Evolutionary conservation across 2,797 vertebrate genomes (phyloP).

Genomic region (Todus mexicanus): DNA sequence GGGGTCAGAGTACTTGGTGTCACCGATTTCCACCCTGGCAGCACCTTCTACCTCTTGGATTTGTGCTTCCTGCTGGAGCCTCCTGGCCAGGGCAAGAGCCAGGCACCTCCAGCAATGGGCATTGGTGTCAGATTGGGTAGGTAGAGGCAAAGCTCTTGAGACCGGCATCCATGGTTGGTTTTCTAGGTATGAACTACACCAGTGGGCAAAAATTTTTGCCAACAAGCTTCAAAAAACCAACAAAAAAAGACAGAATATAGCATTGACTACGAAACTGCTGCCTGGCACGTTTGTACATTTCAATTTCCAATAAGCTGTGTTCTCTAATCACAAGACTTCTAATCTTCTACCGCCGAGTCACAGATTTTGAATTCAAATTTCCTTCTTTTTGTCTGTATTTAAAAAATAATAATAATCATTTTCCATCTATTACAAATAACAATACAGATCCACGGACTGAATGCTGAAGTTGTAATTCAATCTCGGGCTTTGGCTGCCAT

Average conservation of each 20-base stretch:
- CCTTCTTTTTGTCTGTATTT: conserved; percentile 80
- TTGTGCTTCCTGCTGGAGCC: background rate
- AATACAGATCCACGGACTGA: conserved; percentile 76
- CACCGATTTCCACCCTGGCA: background rate
- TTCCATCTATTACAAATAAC: conserved; percentile 83
- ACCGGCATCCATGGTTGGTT: fast-evolving
- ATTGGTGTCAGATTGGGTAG: background rate
- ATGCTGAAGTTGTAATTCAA: conserved; percentile 79
- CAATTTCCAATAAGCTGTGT: conserved; percentile 70
- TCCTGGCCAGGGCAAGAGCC: background rate
- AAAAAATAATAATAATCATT: conserved; percentile 85
- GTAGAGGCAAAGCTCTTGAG: background rate
- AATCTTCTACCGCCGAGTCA: conserved; percentile 73
- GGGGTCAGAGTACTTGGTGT: background rate
- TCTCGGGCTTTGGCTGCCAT: conserved; percentile 75
- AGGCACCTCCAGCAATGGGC: background rate
- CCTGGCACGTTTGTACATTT: conserved; percentile 73
- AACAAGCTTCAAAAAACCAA: background rate
- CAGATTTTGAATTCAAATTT: conserved; percentile 79
- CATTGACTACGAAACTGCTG: conserved; percentile 51
- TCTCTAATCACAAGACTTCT: conserved; percentile 76
- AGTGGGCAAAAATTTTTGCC: background rate
- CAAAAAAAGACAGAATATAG: background rate
- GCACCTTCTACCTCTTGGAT: background rate
- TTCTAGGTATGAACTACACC: background rate